A percentile compares a stretch with the other conserved stretches of the same genome.
Conservation (phyloP, 2,797 vertebrate species). For the Coregonus sp. region DNA sequence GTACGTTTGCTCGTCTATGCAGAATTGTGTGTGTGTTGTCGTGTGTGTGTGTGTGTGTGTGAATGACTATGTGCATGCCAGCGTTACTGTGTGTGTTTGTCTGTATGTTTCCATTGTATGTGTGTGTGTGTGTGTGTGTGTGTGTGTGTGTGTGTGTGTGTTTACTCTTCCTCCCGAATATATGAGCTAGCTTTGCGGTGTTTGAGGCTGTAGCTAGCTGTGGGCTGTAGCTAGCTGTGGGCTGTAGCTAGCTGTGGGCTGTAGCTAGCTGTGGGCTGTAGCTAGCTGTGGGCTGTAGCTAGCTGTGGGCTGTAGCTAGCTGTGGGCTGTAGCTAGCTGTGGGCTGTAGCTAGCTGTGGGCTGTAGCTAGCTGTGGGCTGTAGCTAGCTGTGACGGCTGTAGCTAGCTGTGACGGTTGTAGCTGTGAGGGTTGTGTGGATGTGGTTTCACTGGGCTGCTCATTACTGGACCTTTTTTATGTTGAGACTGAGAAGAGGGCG, state of each 20-base stretch:
- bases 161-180: not conserved
- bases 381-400: not conserved
- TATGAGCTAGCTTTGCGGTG: slow-evolving; percentile 16
- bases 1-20: no score
- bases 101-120: not conserved
- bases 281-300: not conserved
- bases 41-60: not conserved
- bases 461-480: not conserved
- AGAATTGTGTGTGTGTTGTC: slow-evolving; percentile 2
- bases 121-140: slow-evolving; percentile 1
- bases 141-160: not conserved
- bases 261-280: not conserved
- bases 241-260: not conserved
- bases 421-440: not conserved
- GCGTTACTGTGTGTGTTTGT: not conserved
- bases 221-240: not conserved
- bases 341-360: not conserved
- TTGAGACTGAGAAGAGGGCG: not conserved
- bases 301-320: not conserved
- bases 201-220: not conserved
- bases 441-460: not conserved
- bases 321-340: not conserved
- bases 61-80: not conserved
- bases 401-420: not conserved
- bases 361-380: not conserved